A percentile compares a stretch with the other conserved stretches of the same genome.
phyloP scores from a whole-genome alignment of 2,797 vertebrate species.

The Tragelaphus oryx region DNA sequence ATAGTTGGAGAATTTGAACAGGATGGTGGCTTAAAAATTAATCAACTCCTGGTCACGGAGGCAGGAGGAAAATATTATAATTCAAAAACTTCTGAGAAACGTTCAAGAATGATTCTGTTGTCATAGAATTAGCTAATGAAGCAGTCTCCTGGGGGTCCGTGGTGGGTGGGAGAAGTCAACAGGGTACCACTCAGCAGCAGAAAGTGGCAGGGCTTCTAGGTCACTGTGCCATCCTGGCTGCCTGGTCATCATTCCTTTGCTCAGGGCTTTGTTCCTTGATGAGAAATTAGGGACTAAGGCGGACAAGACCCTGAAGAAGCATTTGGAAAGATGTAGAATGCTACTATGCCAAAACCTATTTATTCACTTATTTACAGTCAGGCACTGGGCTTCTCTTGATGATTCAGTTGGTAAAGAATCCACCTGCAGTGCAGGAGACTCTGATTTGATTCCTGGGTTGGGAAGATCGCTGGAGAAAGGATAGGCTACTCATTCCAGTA shows the following conservation, averaged over 20 bases:
- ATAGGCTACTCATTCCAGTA: neutral
- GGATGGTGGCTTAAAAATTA: neutral
- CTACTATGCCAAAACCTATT: neutral
- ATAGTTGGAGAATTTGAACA: neutral
- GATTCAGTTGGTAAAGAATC: neutral
- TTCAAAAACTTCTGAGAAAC: neutral
- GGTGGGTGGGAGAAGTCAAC: neutral
- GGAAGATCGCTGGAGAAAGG: neutral
- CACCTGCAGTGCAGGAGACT: neutral
- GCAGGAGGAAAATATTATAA: neutral
- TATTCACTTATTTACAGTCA: neutral
- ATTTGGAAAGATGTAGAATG: neutral
- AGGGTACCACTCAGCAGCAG: neutral
- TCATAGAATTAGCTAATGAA: neutral
- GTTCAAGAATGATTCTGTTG: neutral
- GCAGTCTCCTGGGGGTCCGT: neutral
- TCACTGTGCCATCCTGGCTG: neutral
- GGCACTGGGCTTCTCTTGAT: neutral
- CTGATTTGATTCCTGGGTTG: neutral
- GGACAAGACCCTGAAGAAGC: neutral
- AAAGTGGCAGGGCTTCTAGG: neutral
- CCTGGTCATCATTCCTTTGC: neutral
- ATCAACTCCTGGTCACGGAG: neutral
- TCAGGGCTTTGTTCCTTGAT: neutral
- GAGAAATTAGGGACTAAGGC: neutral